A percentile compares a stretch with the other conserved stretches of the same genome.
Evolutionary conservation across 2,113 vertebrate species (phyloP).

Genomic region (Dolichallabes microphthalmus): DNA sequence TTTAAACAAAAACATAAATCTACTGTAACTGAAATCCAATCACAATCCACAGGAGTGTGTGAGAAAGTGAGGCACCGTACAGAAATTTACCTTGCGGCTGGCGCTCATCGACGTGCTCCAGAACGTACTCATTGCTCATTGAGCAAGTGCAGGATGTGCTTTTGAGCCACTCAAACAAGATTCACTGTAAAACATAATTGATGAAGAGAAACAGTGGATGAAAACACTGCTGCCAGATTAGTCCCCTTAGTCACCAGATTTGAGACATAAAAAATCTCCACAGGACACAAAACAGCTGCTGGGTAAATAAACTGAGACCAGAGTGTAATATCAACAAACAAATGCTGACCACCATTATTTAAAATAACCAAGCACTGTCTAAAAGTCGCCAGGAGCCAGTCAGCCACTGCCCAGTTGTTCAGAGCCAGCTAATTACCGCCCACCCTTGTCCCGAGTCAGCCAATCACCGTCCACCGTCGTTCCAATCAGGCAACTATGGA

Average conservation of each 20-base stretch:
- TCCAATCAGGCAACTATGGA: not conserved
- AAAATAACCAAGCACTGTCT: not conserved
- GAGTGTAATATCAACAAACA: not conserved
- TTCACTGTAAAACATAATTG: slow-evolving; percentile 10
- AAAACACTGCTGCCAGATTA: not conserved
- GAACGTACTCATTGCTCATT: slow-evolving; percentile 94
- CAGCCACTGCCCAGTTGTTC: not conserved
- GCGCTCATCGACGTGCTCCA: slow-evolving; percentile 95
- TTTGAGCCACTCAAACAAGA: slow-evolving; percentile 59
- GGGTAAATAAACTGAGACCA: not conserved
- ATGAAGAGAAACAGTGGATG: not conserved
- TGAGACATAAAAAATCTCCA: not conserved
- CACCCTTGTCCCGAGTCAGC: not conserved
- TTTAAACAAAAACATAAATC: not conserved
- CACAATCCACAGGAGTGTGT: not conserved
- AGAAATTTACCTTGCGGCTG: slow-evolving; percentile 81
- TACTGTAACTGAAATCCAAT: not conserved
- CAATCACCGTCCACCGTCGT: not conserved
- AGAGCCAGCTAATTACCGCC: not conserved
- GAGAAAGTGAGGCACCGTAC: no score
- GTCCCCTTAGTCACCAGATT: not conserved
- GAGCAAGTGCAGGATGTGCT: slow-evolving; percentile 61
- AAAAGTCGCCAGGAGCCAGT: not conserved
- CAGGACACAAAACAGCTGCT: not conserved
- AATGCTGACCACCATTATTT: no score